Conservation (phyloP, 2,797 vertebrate genomes). For the Thamnophis elegans region DNA sequence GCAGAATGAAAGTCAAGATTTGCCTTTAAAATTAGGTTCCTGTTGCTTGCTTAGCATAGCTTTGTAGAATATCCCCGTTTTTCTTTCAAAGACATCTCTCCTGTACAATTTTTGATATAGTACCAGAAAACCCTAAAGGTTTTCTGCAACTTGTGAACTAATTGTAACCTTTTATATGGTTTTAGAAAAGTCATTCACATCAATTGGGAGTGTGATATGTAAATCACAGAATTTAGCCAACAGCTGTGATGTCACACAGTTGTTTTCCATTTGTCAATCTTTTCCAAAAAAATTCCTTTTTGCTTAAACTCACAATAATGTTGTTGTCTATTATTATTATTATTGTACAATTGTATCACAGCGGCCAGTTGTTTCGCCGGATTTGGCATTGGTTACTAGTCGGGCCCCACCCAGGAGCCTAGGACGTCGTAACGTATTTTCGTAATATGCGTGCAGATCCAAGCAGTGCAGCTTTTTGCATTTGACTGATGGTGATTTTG, state of each 20-base stretch:
- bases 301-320: not conserved
- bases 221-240: slow-evolving; percentile 30
- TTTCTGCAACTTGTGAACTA: slow-evolving; percentile 13
- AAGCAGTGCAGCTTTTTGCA: no score
- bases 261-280: slow-evolving; percentile 41
- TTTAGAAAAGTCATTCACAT: not conserved
- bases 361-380: no score
- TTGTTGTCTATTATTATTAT: no score
- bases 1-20: slow-evolving; percentile 40
- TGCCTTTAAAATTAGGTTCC: slow-evolving; percentile 27
- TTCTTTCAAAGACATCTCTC: slow-evolving; percentile 37
- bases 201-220: slow-evolving; percentile 2
- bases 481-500: no score
- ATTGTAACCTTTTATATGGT: slow-evolving; percentile 25
- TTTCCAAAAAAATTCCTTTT: not conserved
- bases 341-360: no score
- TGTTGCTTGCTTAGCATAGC: not conserved
- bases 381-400: no score
- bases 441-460: no score
- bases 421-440: no score
- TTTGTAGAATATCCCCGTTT: slow-evolving; percentile 18
- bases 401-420: no score
- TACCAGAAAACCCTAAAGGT: slow-evolving; percentile 20
- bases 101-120: not conserved
- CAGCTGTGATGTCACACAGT: slow-evolving; percentile 18